These are phyloP conservation scores for Cataglyphis altisquamis DNA, from an alignment of 2,888 invertebrate genomes.

Conservation along the genomic window DNA sequence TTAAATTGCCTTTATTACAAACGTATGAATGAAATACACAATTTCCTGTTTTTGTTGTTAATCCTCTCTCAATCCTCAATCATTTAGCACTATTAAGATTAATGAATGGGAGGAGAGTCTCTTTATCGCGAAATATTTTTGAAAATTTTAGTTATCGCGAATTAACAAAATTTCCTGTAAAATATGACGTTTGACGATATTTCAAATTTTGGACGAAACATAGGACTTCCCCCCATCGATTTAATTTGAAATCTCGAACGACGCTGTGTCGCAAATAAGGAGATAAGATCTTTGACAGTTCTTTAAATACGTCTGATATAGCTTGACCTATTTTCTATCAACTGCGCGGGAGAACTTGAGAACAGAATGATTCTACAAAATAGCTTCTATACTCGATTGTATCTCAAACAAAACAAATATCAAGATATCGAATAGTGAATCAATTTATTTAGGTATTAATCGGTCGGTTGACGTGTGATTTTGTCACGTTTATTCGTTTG, in stretches of 20 bases:
- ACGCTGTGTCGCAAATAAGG: background rate
- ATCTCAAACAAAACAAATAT: background rate
- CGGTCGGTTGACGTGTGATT: background rate
- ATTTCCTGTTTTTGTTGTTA: too few relatives aligned
- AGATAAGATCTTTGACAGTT: slow-evolving; percentile 29
- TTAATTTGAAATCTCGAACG: slow-evolving; percentile 21
- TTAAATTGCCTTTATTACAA: too few relatives aligned
- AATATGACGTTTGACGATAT: too few relatives aligned
- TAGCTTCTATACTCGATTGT: background rate
- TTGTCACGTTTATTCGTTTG: background rate
- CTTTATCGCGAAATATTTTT: background rate
- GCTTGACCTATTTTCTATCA: slow-evolving; percentile 31
- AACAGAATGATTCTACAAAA: background rate
- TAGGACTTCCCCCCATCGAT: slow-evolving; percentile 14
- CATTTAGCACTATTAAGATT: too few relatives aligned
- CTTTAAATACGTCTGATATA: slow-evolving; percentile 20
- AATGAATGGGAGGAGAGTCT: background rate
- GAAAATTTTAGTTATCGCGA: background rate
- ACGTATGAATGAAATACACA: too few relatives aligned
- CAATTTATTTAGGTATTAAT: slow-evolving; percentile 6
- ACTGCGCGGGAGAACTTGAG: slow-evolving; percentile 3
- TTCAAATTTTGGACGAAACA: slow-evolving; percentile 10
- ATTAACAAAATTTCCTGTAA: background rate
- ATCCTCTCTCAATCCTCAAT: too few relatives aligned
- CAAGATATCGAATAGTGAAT: background rate